These are phyloP conservation scores for Orchestes rusci DNA, from an alignment of 2,888 invertebrate genomes.

Conservation along the genomic window DNA sequence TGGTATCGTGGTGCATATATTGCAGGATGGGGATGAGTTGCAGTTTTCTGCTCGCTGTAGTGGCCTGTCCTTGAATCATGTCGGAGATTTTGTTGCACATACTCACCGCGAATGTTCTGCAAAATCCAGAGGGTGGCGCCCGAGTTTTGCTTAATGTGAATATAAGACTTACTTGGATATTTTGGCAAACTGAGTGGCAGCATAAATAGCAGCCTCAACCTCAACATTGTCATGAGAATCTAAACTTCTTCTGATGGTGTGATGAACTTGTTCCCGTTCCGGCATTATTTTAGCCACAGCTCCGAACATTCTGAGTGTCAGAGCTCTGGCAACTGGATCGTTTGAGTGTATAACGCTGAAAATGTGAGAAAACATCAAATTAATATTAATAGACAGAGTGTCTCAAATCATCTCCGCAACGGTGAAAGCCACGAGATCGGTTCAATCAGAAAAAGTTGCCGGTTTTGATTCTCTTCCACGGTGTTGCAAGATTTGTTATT, in stretches of 20 bases:
- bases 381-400: too few relatives aligned
- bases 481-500: too few relatives aligned
- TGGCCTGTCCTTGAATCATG: conserved; percentile 90
- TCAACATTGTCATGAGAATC: conserved; percentile 95
- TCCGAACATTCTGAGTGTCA: conserved; percentile 83
- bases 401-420: too few relatives aligned
- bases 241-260: conserved; percentile 82
- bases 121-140: too few relatives aligned
- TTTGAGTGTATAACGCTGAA: conserved; percentile 91
- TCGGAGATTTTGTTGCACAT: conserved; percentile 93
- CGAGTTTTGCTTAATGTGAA: background rate
- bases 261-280: conserved; percentile 91
- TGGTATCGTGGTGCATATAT: conserved; percentile 81
- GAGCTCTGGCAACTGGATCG: conserved; percentile 89
- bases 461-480: too few relatives aligned
- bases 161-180: conserved; percentile 68
- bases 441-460: too few relatives aligned
- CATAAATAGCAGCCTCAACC: conserved; percentile 93
- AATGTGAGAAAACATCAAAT: background rate
- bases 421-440: too few relatives aligned
- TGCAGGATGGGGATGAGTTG: conserved; percentile 85
- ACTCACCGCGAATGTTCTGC: conserved; percentile 86
- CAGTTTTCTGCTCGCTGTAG: conserved; percentile 86
- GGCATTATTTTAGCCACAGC: conserved; percentile 90
- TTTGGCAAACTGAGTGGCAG: conserved; percentile 89